Evolutionary conservation across 1,140 invertebrate species (phyloP).

Genomic region (Stratiolaelaps scimitus): DNA sequence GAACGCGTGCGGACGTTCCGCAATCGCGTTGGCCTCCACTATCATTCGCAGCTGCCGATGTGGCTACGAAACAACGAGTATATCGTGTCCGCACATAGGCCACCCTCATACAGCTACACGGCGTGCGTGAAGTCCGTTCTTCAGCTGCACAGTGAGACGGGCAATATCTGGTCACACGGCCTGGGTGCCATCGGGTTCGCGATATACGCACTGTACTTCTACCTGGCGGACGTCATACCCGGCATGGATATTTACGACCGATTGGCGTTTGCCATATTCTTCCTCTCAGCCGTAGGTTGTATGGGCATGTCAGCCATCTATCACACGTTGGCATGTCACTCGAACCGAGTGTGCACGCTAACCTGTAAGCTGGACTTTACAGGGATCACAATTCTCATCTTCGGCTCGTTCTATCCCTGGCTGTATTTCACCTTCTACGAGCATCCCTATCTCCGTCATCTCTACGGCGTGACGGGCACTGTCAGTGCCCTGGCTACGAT

Average conservation of each 20-base stretch:
- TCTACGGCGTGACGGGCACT: constrained; percentile 30
- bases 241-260: constrained; percentile 19
- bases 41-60: constrained; percentile 20
- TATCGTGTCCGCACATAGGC: constrained; percentile 8
- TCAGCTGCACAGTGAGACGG: constrained; percentile 21
- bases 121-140: constrained; percentile 4
- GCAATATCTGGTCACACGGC: constrained; percentile 15
- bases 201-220: constrained; percentile 18
- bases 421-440: constrained; percentile 34
- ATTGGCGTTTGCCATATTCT: constrained; percentile 32
- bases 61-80: constrained; percentile 24
- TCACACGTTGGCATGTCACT: constrained; percentile 35
- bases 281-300: constrained; percentile 33
- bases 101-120: constrained; percentile 11
- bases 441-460: constrained; percentile 29
- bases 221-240: not conserved
- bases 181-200: constrained; percentile 24
- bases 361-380: constrained; percentile 34
- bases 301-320: constrained; percentile 33
- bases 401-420: constrained; percentile 34
- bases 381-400: constrained; percentile 34
- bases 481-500: constrained; percentile 5
- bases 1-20: not conserved
- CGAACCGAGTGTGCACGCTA: constrained; percentile 31
- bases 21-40: not conserved